Conservation (phyloP, 2,888 invertebrate genomes). For the Polietes domitor region DNA sequence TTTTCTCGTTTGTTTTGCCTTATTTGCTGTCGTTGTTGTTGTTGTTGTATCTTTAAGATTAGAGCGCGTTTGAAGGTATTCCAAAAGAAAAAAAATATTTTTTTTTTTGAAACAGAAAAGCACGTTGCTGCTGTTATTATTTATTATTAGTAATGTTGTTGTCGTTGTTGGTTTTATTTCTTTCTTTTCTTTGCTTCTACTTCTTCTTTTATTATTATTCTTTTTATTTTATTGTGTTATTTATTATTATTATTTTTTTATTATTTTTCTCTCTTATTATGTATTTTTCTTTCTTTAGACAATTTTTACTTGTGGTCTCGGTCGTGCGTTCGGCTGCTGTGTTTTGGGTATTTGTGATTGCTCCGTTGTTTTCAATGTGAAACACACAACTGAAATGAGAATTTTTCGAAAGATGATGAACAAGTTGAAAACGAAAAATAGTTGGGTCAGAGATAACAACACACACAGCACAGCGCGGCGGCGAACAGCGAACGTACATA, state of each 20-base stretch:
- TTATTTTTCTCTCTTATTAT: neutral
- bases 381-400: constrained; percentile 67
- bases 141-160: neutral
- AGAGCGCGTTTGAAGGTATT: constrained; percentile 64
- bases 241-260: constrained; percentile 18
- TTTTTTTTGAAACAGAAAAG: constrained; percentile 4
- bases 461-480: neutral
- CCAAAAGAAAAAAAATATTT: constrained; percentile 28
- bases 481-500: neutral
- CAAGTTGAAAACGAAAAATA: constrained; percentile 60
- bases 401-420: constrained; percentile 55
- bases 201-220: neutral
- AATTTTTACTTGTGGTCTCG: constrained; percentile 21
- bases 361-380: constrained; percentile 67
- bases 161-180: neutral
- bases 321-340: constrained; percentile 48
- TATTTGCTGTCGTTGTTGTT: constrained; percentile 35
- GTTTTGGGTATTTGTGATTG: constrained; percentile 49
- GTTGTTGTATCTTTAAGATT: constrained; percentile 54
- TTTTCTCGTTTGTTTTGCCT: constrained; percentile 16
- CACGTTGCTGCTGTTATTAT: constrained; percentile 9
- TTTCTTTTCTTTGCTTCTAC: too few relatives aligned
- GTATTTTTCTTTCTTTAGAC: neutral
- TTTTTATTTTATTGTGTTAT: constrained; percentile 12
- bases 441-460: constrained; percentile 37